These are phyloP conservation scores for Alauda arvensis DNA, from an alignment of 2,797 vertebrate genomes.

Conservation along the genomic window DNA sequence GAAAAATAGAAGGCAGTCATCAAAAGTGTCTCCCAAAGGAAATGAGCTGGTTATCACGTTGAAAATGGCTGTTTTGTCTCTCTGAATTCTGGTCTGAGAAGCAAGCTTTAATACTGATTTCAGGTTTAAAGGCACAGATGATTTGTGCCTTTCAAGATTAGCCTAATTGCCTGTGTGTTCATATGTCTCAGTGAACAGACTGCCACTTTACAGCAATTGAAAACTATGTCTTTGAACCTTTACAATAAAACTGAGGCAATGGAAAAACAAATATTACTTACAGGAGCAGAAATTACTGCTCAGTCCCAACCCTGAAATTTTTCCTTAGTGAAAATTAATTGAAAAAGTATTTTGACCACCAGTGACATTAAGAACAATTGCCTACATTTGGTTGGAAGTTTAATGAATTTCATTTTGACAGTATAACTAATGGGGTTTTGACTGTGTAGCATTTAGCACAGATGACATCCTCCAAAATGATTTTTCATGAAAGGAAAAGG, in stretches of 20 bases:
- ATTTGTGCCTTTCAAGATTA: constrained; percentile 3
- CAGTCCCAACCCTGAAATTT: neutral
- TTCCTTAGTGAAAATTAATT: neutral
- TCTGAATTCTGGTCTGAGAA: neutral
- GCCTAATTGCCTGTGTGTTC: neutral
- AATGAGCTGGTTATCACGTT: neutral
- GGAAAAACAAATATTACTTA: neutral
- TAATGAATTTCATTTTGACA: constrained; percentile 21
- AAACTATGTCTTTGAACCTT: neutral
- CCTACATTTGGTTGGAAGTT: neutral
- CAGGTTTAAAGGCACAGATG: constrained; percentile 7
- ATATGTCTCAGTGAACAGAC: neutral
- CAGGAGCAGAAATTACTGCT: neutral
- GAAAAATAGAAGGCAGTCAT: constrained; percentile 2
- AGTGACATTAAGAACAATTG: neutral
- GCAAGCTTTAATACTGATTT: neutral
- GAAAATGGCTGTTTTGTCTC: neutral
- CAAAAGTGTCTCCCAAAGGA: neutral
- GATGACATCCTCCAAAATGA: neutral
- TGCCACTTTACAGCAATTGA: neutral
- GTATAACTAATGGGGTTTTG: constrained; percentile 18
- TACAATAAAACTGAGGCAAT: neutral
- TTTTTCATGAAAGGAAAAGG: neutral
- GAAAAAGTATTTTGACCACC: neutral
- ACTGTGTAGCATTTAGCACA: neutral